Evolutionary conservation across 1,140 invertebrate genomes (phyloP), one percentile per base, ranked within the genome.

Genomic region (Goniozus legneri): DNA sequence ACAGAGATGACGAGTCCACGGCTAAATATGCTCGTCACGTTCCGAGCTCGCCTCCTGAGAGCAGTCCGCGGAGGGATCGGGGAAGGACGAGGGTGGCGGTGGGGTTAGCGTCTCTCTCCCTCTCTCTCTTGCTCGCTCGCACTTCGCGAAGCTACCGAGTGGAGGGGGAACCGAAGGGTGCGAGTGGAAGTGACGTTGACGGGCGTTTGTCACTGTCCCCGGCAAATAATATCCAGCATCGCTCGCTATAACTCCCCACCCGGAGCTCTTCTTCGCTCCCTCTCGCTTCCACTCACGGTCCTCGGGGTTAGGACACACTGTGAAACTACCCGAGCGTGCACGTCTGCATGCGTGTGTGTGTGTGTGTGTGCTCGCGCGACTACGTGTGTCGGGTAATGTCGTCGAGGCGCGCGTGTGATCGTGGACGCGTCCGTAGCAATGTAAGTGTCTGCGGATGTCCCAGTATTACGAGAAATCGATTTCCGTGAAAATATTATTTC

Each of bases 191-290:
- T 72, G 69, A 72, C 71, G 60, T 72, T 73, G 69, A 73, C 71
- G 67, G 63, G 69, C 61, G 69, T 71, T 73, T 73, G 71, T 71
- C 71, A 73, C 69, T 73, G 69, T 73, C 71, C 69, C 65, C 65
- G 62, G 65, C 66, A 73, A 73, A 73, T 73, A 72, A 71, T 72
- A 72, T 69, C 68, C 67, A 71, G 58, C 60, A 54, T 57, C 58
- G 57, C 58, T 44, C 59, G 56, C 39, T 58, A 54, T 47, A 47
- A 32, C 33, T n/a, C n/a, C n/a, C n/a, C n/a, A 27, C 24, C 24
- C 24, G 4, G 8, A 48, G 48, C 58, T 47, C 52, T 47, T 21
- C 48, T 32, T 47, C 39, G 27, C 42, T 41, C 21, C 44, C 43
- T 15, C 42, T 31, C n/a, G 39, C 22, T 22, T 45, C 24, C 18